A percentile compares a stretch with the other conserved stretches of the same genome.
Conservation (phyloP, 2,888 invertebrate genomes). For the Cyrtodaria siliqua region DNA sequence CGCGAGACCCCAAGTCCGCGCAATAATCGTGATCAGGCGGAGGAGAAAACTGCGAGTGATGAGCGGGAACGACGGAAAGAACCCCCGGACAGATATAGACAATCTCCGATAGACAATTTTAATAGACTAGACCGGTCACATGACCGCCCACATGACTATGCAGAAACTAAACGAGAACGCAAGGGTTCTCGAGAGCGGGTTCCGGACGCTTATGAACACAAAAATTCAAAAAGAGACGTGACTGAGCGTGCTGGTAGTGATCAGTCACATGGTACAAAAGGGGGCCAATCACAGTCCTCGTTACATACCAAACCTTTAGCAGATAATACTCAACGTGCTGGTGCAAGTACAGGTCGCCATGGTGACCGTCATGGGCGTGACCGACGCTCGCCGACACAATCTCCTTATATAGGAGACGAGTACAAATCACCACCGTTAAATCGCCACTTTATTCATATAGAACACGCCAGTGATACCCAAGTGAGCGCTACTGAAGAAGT, state of each 20-base stretch:
- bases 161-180: slow-evolving; percentile 67
- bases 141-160: slow-evolving; percentile 67
- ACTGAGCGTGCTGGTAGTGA: slow-evolving; percentile 40
- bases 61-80: slow-evolving; percentile 68
- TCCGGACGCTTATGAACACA: slow-evolving; percentile 53
- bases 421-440: slow-evolving; percentile 60
- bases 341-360: slow-evolving; percentile 23
- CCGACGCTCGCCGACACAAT: slow-evolving; percentile 64
- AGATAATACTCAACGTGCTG: slow-evolving; percentile 46
- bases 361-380: slow-evolving; percentile 51
- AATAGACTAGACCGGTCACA: slow-evolving; percentile 49
- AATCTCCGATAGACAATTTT: slow-evolving; percentile 68
- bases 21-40: slow-evolving; percentile 47
- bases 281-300: slow-evolving; percentile 21
- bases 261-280: slow-evolving; percentile 10
- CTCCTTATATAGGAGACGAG: slow-evolving; percentile 42
- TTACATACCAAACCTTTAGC: slow-evolving; percentile 23
- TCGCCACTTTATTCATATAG: slow-evolving; percentile 77
- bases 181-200: slow-evolving; percentile 58
- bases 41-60: slow-evolving; percentile 51
- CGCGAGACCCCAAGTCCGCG: slow-evolving; percentile 59
- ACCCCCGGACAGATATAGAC: slow-evolving; percentile 70
- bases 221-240: slow-evolving; percentile 47
- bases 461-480: slow-evolving; percentile 76
- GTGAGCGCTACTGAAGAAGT: slow-evolving; percentile 73